phyloP scores from a whole-genome alignment of 2,888 invertebrate genomes.

The Melipona beecheii region DNA sequence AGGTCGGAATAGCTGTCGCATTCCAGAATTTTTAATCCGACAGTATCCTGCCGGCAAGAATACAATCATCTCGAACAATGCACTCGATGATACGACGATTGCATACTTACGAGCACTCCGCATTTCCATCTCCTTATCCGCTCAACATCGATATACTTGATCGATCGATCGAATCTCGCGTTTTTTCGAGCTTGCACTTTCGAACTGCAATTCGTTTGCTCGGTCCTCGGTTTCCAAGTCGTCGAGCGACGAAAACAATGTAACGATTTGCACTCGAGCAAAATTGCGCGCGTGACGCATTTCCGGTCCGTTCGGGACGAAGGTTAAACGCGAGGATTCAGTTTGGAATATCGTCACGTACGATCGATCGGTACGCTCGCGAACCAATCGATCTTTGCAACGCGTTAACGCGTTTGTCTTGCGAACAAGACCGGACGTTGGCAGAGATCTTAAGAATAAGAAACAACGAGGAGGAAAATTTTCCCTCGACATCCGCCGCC shows the following conservation, averaged over 20 bases:
- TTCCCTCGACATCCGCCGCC: neutral
- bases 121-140: slow-evolving; percentile 47
- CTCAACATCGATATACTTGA: neutral
- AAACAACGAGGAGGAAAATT: neutral
- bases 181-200: neutral
- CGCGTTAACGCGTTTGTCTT: slow-evolving; percentile 22
- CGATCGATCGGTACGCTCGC: slow-evolving; percentile 55
- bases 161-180: neutral
- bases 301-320: slow-evolving; percentile 43
- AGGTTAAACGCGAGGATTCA: slow-evolving; percentile 53
- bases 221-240: neutral
- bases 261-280: slow-evolving; percentile 15
- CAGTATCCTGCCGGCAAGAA: slow-evolving; percentile 42
- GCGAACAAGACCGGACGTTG: slow-evolving; percentile 25
- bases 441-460: slow-evolving; percentile 7
- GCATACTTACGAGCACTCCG: slow-evolving; percentile 36
- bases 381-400: slow-evolving; percentile 30
- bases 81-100: slow-evolving; percentile 32
- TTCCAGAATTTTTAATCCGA: slow-evolving; percentile 43
- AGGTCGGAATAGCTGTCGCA: slow-evolving; percentile 25
- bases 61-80: slow-evolving; percentile 58
- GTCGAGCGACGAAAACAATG: slow-evolving; percentile 5
- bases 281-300: slow-evolving; percentile 45
- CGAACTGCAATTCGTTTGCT: neutral
- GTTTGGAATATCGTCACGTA: slow-evolving; percentile 72